A percentile compares a stretch with the other conserved stretches of the same genome.
Evolutionary conservation across 1,140 invertebrate species (phyloP).

Genomic region (Hypsibius dujardini): DNA sequence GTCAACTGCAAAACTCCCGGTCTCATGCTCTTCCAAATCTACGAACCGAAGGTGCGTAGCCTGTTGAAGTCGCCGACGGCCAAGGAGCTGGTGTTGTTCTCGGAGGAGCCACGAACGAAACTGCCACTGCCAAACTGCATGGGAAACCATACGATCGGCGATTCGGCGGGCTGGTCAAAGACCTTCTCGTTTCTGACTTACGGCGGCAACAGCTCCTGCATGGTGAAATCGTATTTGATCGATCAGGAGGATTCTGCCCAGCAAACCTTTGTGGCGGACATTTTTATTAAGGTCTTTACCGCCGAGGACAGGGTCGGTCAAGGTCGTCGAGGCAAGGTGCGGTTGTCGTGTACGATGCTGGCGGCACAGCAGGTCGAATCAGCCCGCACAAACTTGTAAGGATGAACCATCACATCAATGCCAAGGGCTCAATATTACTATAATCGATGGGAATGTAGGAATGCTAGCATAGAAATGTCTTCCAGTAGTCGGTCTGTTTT

Average conservation of each 20-base stretch:
- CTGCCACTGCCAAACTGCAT: not conserved
- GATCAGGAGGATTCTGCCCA: not conserved
- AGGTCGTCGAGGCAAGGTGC: not conserved
- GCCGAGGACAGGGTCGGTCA: not conserved
- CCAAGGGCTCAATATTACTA: not conserved
- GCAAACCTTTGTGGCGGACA: not conserved
- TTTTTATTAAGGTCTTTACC: not conserved
- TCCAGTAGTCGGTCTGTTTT: too few species aligned
- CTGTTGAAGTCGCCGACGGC: not conserved
- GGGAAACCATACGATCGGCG: slow-evolving; percentile 3
- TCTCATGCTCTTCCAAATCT: not conserved
- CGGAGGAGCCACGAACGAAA: not conserved
- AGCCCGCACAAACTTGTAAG: too few species aligned
- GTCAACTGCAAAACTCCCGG: not conserved
- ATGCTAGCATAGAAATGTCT: too few species aligned
- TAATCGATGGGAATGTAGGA: not conserved
- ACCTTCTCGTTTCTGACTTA: not conserved
- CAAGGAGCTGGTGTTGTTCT: not conserved
- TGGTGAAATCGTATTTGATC: not conserved
- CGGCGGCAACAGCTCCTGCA: not conserved
- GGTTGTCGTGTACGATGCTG: not conserved
- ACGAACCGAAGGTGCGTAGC: not conserved
- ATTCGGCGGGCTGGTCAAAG: not conserved
- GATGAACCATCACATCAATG: not conserved
- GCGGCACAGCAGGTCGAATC: not conserved